Conservation (phyloP, 2,113 vertebrate species). For the Artemisiospiza belli region DNA sequence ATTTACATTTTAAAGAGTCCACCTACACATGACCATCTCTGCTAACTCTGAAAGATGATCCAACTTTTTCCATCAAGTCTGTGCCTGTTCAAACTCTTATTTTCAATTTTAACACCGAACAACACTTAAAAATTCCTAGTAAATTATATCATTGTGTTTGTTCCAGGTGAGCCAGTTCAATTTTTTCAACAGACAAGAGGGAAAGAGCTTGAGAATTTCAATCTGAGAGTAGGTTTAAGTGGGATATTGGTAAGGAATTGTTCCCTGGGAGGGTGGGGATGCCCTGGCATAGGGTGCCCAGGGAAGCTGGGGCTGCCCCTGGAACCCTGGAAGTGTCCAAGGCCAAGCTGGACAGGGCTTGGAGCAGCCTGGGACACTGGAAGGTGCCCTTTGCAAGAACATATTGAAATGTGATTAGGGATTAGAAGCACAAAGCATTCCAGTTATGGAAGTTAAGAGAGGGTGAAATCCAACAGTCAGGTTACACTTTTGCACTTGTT, state of each 20-base stretch:
- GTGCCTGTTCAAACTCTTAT: slow-evolving; percentile 7
- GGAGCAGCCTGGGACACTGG: no score
- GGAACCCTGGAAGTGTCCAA: background rate
- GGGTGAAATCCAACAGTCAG: no score
- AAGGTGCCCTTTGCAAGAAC: no score
- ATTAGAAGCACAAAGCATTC: no score
- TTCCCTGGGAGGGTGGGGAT: accelerated
- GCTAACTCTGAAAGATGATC: slow-evolving; percentile 44
- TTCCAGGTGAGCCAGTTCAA: background rate
- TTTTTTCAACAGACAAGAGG: background rate
- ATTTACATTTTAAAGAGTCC: slow-evolving; percentile 60
- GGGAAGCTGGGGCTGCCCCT: background rate
- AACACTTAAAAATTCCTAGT: slow-evolving; percentile 16
- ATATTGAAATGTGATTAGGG: no score
- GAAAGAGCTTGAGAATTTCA: background rate
- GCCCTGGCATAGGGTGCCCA: background rate
- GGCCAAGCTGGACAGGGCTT: background rate
- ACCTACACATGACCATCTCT: slow-evolving; percentile 61
- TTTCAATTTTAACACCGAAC: background rate
- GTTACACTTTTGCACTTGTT: no score
- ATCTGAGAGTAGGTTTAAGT: background rate
- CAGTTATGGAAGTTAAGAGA: no score
- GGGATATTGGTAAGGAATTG: background rate
- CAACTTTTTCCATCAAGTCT: slow-evolving; percentile 23
- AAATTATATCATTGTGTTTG: background rate